Evolutionary conservation across 2,888 invertebrate genomes (phyloP), one percentile per base, ranked within the genome.

Genomic region (Xiphydria camelus): DNA sequence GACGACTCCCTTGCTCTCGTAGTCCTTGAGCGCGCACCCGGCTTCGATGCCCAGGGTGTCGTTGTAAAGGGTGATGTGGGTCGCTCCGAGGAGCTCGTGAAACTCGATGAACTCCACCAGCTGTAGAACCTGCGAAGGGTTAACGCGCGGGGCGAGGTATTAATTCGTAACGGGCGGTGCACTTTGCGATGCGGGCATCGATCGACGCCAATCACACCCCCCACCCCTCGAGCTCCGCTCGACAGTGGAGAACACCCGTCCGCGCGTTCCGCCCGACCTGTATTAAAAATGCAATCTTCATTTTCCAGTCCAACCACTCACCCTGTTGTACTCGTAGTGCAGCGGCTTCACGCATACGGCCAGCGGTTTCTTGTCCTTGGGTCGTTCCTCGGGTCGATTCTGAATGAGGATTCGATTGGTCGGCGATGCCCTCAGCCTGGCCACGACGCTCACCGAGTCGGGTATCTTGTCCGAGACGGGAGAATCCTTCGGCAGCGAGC

Each of bases 321-420:
- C 83, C 57, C 90, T 85, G 66, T 91, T 87, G 75, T 93, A 94
- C 59, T 88, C 84, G 73, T 89, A 94, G 76, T 94, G 94, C 53
- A 94, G 82, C 0, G 94, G 94, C 68, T 94, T 94, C 23, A 94
- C 91, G 74, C 94, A 94, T 19, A 93, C 84, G 17, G 88, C 91
- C 36, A 87, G 79, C 32, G 81, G 81, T 53, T 84, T 80, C 72
- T 43, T 79, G 76, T 32, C 79, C 76, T 23, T 77, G 70, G 25
- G 78, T 76, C 62, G 79, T 76, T 54, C 78, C 70, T 29, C 79
- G 70, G 67, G 74, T 41, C 72, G 65, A 69, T 86, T 85, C 55
- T 83, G 82, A 31, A 88, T 79, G 9, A 78, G 72, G 41, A 89
- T 74, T 35, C 85, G 78, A 76, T 89, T 89, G 5, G 84, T 80